Evolutionary conservation across 92 coral and sea anemone species (phyloP).

Genomic region (Epizoanthus illoricatus): DNA sequence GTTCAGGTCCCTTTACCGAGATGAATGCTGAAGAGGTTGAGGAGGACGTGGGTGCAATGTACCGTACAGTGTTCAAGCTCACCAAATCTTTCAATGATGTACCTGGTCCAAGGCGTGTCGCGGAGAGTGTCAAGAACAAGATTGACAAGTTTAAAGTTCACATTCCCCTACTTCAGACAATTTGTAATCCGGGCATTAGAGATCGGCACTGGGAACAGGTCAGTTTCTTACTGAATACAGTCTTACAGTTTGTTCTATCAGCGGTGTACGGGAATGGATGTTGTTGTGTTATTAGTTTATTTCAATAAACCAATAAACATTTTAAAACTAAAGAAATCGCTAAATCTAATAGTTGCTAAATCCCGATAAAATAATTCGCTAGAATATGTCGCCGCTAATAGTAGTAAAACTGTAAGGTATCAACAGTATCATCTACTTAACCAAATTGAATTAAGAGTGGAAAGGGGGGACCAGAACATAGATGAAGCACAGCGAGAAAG

Average conservation of each 20-base stretch:
- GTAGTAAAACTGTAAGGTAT: not conserved
- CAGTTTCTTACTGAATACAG: not conserved
- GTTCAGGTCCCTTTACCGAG: constrained; percentile 88
- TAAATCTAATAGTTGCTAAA: no score
- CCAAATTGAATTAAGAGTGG: no score
- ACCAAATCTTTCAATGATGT: constrained; percentile 93
- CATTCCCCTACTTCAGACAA: constrained; percentile 87
- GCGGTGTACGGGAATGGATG: not conserved
- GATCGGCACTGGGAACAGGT: constrained; percentile 99
- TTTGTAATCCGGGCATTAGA: constrained; percentile 96
- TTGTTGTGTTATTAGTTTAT: not conserved
- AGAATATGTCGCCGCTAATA: no score
- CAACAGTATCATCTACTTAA: no score
- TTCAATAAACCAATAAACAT: not conserved
- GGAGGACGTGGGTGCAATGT: constrained; percentile 92
- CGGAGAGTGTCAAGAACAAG: constrained; percentile 95
- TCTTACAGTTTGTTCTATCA: not conserved
- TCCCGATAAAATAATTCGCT: no score
- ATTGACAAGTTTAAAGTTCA: constrained; percentile 97
- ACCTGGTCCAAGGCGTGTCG: constrained; percentile 94
- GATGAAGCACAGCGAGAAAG: no score
- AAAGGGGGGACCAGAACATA: not conserved
- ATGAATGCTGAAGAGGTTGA: constrained; percentile 96
- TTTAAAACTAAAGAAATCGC: not conserved
- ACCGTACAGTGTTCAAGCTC: constrained; percentile 84